Percentiles rank a stretch among this genome's conserved stretches.
phyloP scores from a whole-genome alignment of 30 jellyfish, hydroid and myxozoan species.

The Mastigias papua region DNA sequence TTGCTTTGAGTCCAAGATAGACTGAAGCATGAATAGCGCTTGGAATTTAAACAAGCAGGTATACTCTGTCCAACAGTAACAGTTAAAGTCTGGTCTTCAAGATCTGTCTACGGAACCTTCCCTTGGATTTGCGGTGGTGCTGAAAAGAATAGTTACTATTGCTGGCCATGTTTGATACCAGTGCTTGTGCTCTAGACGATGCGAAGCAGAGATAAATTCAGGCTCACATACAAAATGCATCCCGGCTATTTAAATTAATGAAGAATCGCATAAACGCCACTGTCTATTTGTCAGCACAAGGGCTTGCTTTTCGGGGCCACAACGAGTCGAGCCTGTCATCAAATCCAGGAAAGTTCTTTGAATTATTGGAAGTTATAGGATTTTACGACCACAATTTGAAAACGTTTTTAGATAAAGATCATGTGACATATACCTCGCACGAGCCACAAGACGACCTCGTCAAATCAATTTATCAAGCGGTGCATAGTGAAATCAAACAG shows the following conservation, averaged over 20 bases:
- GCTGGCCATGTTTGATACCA: constrained; percentile 69
- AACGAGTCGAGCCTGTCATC: not conserved
- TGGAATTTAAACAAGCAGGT: constrained; percentile 40
- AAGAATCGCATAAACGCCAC: constrained; percentile 47
- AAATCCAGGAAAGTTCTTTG: constrained; percentile 61
- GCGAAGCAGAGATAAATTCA: constrained; percentile 39
- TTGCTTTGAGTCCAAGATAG: constrained; percentile 11
- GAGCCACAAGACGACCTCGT: constrained; percentile 19
- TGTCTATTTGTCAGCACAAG: too few relatives aligned
- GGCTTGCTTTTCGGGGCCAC: too few relatives aligned
- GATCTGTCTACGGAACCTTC: constrained; percentile 36
- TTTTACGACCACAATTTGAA: constrained; percentile 56
- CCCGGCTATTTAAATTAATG: constrained; percentile 14
- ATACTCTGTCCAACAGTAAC: constrained; percentile 62
- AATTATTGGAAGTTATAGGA: constrained; percentile 47
- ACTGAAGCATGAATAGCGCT: too few relatives aligned
- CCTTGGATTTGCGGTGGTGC: too few relatives aligned
- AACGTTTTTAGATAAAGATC: constrained; percentile 46
- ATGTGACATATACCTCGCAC: too few relatives aligned
- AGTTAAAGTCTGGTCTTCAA: constrained; percentile 35
- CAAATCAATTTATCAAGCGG: constrained; percentile 31
- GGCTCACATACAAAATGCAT: constrained; percentile 34
- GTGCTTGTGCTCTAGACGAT: constrained; percentile 52
- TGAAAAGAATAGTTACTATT: constrained; percentile 30
- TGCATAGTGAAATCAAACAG: constrained; percentile 49